Evolutionary conservation across 2,113 vertebrate genomes (phyloP).

Genomic region (Heterotilapia buettikoferi): DNA sequence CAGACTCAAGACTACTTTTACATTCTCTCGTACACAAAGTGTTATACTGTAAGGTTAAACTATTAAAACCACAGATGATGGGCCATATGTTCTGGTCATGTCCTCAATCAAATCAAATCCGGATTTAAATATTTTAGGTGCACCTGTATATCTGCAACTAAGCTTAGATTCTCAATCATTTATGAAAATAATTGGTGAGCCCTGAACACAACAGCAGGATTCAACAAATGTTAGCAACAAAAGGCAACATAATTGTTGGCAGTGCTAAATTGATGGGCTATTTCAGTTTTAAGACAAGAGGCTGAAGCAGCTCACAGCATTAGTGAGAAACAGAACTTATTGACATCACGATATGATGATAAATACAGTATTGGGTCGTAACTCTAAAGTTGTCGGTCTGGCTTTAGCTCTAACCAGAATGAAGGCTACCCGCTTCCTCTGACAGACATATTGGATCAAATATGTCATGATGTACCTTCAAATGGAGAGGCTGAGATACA

Average conservation of each 20-base stretch:
- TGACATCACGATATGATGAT: too few species aligned
- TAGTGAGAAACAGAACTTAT: not conserved
- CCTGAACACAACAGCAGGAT: not conserved
- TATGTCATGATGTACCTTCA: not conserved
- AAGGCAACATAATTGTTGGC: not conserved
- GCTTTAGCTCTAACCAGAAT: not conserved
- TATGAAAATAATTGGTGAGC: too few species aligned
- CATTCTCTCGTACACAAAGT: not conserved
- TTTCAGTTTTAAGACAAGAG: not conserved
- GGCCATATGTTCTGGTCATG: not conserved
- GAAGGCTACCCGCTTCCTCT: not conserved
- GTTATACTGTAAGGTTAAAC: not conserved
- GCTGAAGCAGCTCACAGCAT: not conserved
- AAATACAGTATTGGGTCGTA: too few species aligned
- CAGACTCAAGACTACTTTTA: not conserved
- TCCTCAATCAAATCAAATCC: rapidly evolving
- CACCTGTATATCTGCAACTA: too few species aligned
- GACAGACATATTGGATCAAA: not conserved
- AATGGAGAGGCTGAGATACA: not conserved
- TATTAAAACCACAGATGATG: not conserved
- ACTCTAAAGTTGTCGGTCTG: not conserved
- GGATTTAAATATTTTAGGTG: not conserved
- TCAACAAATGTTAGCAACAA: not conserved
- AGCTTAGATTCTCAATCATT: too few species aligned
- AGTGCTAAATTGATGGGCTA: not conserved